A percentile compares a stretch with the other conserved stretches of the same genome.
These are phyloP conservation scores for Musca vetustissima DNA, from an alignment of 1,140 invertebrate genomes.

Conservation along the genomic window DNA sequence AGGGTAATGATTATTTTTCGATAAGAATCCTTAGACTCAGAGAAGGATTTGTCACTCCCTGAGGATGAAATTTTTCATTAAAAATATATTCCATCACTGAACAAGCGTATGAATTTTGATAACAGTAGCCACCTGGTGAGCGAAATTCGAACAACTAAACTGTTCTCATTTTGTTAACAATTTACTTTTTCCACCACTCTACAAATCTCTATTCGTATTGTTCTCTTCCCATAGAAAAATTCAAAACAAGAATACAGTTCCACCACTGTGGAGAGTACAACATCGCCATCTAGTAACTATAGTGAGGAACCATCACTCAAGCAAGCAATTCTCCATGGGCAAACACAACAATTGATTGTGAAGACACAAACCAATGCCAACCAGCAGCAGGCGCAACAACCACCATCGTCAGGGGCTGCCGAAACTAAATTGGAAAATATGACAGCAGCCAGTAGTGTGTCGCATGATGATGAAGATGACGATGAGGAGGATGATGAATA, in stretches of 20 bases:
- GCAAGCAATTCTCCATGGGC: conserved; percentile 33
- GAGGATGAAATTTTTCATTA: no score
- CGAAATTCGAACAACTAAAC: no score
- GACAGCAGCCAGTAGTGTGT: conserved; percentile 31
- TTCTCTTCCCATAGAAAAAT: not conserved
- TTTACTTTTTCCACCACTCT: not conserved
- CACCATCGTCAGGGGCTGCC: not conserved
- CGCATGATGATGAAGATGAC: conserved; percentile 37
- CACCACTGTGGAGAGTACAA: conserved; percentile 29
- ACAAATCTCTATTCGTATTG: not conserved
- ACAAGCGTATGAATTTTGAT: no score
- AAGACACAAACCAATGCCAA: conserved; percentile 23
- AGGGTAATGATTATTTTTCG: no score
- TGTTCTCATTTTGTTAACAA: no score
- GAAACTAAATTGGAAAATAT: conserved; percentile 5
- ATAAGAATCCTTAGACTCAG: no score
- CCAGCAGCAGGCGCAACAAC: conserved; percentile 3
- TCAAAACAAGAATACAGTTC: conserved; percentile 29
- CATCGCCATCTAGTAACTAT: conserved; percentile 31
- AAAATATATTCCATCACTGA: no score
- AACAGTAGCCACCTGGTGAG: no score
- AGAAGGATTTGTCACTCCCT: no score
- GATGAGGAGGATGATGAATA: conserved; percentile 47
- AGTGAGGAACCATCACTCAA: conserved; percentile 32
- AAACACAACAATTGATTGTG: conserved; percentile 29